Conservation (phyloP, 1,140 invertebrate species). For the Archegozetes longisetosus region DNA sequence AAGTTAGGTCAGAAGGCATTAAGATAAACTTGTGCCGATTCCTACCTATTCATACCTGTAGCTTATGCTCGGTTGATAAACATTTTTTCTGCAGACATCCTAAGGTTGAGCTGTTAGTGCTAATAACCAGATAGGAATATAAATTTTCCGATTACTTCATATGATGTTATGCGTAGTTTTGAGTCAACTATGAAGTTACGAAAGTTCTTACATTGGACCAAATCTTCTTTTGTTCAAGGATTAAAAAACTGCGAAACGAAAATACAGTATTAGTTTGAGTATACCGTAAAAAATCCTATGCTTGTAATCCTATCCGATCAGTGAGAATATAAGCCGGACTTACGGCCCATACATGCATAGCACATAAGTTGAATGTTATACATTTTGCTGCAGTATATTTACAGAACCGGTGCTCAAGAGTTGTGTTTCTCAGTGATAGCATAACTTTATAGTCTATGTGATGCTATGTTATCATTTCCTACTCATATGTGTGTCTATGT, state of each 20-base stretch:
- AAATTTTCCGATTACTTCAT: too few species aligned
- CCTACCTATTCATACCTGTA: too few species aligned
- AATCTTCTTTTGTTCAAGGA: neutral
- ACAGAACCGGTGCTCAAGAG: neutral
- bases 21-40: too few species aligned
- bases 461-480: neutral
- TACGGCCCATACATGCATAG: neutral
- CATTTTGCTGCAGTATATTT: neutral
- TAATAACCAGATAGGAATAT: neutral
- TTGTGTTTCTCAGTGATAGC: neutral
- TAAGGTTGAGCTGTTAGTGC: too few species aligned
- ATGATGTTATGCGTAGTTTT: too few species aligned
- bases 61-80: too few species aligned
- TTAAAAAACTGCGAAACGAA: neutral
- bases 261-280: too few species aligned
- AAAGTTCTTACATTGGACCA: neutral
- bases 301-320: neutral
- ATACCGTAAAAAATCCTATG: conserved; percentile 1
- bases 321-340: neutral
- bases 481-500: too few species aligned
- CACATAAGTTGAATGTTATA: neutral
- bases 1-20: too few species aligned
- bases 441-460: neutral
- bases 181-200: neutral
- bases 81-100: too few species aligned